Conservation (phyloP, 2,113 vertebrate genomes). For the Parotia lawesii region DNA sequence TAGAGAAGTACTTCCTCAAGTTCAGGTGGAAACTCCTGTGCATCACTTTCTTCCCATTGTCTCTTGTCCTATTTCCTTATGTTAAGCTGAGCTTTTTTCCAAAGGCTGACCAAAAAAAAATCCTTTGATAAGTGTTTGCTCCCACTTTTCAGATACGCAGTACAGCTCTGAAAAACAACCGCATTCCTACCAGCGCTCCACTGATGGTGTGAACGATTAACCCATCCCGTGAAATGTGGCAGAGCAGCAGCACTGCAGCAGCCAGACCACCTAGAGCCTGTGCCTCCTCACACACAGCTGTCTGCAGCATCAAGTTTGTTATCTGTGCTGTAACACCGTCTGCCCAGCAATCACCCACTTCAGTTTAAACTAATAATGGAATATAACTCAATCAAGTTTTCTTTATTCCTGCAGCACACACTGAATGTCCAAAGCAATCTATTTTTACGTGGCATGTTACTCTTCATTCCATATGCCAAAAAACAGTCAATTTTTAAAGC, state of each 20-base stretch:
- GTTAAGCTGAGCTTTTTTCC: background rate
- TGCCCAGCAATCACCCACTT: background rate
- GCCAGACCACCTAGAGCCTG: background rate
- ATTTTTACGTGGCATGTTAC: background rate
- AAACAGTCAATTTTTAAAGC: background rate
- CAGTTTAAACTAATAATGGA: background rate
- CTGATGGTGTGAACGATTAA: background rate
- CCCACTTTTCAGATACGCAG: background rate
- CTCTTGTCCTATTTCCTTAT: background rate
- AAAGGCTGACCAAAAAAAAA: background rate
- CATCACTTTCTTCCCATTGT: background rate
- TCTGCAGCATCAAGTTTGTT: background rate
- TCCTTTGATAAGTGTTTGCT: background rate
- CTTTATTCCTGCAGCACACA: background rate
- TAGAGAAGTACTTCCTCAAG: background rate
- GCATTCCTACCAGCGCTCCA: background rate
- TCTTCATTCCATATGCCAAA: background rate
- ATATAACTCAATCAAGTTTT: constrained; percentile 11
- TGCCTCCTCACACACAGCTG: background rate
- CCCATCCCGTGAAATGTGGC: accelerated
- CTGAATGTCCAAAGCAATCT: background rate
- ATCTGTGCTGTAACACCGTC: background rate
- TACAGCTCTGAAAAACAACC: background rate
- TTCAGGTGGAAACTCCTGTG: background rate
- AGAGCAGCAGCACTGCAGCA: background rate